Evolutionary conservation across 2,888 invertebrate genomes (phyloP).

Genomic region (Melolontha melolontha): DNA sequence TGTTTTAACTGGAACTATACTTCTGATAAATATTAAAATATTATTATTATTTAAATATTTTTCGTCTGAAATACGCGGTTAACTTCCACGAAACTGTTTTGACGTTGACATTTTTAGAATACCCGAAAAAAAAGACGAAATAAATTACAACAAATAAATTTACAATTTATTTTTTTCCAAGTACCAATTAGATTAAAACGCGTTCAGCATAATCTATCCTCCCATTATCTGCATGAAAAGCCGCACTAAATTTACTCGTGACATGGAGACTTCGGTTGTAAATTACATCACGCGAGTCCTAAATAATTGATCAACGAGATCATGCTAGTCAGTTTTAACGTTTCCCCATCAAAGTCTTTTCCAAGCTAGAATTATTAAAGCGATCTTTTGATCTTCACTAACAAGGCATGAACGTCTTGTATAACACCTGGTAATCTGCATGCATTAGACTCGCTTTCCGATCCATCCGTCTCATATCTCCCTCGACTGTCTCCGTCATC

Average conservation of each 20-base stretch:
- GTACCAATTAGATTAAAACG: slow-evolving; percentile 24
- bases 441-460: slow-evolving; percentile 13
- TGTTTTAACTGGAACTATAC: too few relatives aligned
- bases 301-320: slow-evolving; percentile 56
- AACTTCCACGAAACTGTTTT: too few relatives aligned
- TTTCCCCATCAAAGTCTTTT: slow-evolving; percentile 59
- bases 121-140: too few relatives aligned
- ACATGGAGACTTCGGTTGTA: background rate
- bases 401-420: background rate
- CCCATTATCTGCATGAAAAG: slow-evolving; percentile 31
- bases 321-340: slow-evolving; percentile 47
- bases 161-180: slow-evolving; percentile 6
- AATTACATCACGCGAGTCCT: slow-evolving; percentile 50
- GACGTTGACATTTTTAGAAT: too few relatives aligned
- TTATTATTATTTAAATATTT: too few relatives aligned
- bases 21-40: too few relatives aligned
- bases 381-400: slow-evolving; percentile 58
- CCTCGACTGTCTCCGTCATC: slow-evolving; percentile 24
- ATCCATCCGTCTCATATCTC: background rate
- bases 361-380: slow-evolving; percentile 59
- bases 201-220: slow-evolving; percentile 17
- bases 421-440: slow-evolving; percentile 30
- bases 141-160: background rate
- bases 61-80: too few relatives aligned
- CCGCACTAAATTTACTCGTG: background rate